Evolutionary conservation across 2,113 vertebrate genomes (phyloP).

Genomic region (Setophaga kirtlandii): DNA sequence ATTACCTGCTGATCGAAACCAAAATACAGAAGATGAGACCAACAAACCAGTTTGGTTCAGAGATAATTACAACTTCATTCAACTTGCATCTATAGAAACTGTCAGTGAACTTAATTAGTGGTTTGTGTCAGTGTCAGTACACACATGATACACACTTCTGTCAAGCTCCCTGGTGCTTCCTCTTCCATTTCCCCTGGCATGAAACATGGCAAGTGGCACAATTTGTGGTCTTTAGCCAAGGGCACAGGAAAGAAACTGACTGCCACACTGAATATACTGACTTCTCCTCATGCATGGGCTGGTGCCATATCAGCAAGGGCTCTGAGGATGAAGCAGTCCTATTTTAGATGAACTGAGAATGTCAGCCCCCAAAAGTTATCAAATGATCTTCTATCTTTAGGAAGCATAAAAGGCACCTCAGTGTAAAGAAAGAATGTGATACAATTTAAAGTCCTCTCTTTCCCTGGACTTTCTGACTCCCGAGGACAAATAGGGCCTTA

Average conservation of each 20-base stretch:
- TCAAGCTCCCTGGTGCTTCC: not conserved
- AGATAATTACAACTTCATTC: not conserved
- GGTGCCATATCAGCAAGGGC: not conserved
- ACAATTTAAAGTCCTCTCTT: conserved; percentile 23
- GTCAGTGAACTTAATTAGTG: not conserved
- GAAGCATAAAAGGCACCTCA: conserved; percentile 53
- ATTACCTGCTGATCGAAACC: not conserved
- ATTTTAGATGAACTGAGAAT: conserved; percentile 2
- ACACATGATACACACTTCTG: not conserved
- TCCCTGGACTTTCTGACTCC: conserved; percentile 16
- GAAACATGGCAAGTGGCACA: not conserved
- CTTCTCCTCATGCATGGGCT: not conserved
- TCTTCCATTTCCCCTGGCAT: not conserved
- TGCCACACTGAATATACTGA: not conserved
- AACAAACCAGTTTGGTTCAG: not conserved
- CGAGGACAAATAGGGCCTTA: conserved; percentile 42
- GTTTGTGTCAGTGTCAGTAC: not conserved
- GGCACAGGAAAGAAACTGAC: not conserved
- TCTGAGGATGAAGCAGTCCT: not conserved
- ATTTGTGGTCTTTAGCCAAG: not conserved
- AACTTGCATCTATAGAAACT: not conserved
- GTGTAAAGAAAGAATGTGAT: conserved; percentile 31
- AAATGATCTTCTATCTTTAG: conserved; percentile 6
- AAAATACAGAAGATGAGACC: not conserved
- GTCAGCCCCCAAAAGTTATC: not conserved